Conservation (phyloP, 2,888 invertebrate genomes). For the Leptinotarsa tumamoca region DNA sequence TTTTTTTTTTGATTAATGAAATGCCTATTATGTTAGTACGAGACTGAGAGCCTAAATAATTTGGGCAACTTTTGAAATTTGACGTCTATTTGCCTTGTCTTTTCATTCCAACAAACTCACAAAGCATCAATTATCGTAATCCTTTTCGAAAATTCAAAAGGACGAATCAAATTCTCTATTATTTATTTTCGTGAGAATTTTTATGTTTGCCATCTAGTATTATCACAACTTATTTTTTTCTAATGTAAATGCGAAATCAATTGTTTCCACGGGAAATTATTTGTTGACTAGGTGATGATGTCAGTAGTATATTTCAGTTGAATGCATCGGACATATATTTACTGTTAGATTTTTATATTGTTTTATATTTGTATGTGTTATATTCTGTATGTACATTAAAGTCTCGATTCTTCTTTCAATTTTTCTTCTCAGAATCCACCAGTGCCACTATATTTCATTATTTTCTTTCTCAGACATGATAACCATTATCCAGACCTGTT, state of each 20-base stretch:
- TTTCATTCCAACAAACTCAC: too few species aligned
- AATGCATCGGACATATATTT: conserved; percentile 1
- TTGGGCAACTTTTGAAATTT: too few species aligned
- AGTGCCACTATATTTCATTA: too few species aligned
- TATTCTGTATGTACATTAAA: conserved; percentile 27
- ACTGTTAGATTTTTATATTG: conserved; percentile 31
- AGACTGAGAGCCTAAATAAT: too few species aligned
- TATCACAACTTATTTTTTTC: not conserved
- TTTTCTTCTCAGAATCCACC: not conserved
- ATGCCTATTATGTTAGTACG: too few species aligned
- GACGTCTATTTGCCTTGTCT: too few species aligned
- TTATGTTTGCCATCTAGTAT: not conserved
- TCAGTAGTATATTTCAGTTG: conserved; percentile 4
- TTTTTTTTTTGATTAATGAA: too few species aligned
- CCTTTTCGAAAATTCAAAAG: not conserved
- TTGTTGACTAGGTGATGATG: not conserved
- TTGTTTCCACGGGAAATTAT: not conserved
- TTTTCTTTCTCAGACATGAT: too few species aligned
- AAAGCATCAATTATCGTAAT: not conserved
- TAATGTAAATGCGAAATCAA: not conserved
- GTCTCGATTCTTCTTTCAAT: not conserved
- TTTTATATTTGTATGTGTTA: conserved; percentile 29
- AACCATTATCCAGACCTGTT: too few species aligned
- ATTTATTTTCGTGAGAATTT: not conserved
- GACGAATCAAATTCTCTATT: not conserved